Conservation (phyloP, 1,140 invertebrate genomes). For the Drosophila punjabiensis region DNA sequence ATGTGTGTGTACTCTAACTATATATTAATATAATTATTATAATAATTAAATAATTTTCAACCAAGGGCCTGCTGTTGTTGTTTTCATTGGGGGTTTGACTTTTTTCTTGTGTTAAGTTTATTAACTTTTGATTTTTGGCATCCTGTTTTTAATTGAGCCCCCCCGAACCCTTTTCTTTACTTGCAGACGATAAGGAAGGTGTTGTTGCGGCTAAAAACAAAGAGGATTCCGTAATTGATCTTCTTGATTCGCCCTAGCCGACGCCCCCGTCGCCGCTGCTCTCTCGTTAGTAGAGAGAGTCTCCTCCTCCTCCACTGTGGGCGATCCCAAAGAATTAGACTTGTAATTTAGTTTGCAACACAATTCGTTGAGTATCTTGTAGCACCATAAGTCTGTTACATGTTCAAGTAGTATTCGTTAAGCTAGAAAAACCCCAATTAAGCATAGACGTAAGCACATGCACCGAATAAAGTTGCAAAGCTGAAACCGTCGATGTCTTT, state of each 20-base stretch:
- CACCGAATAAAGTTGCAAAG: slow-evolving; percentile 24
- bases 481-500: not conserved
- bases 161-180: slow-evolving; percentile 46
- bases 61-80: slow-evolving; percentile 17
- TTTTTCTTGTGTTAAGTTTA: slow-evolving; percentile 20
- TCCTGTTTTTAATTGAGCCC: slow-evolving; percentile 58
- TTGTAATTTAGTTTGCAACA: slow-evolving; percentile 15
- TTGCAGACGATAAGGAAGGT: slow-evolving; percentile 57
- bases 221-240: slow-evolving; percentile 70
- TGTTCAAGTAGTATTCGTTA: slow-evolving; percentile 31
- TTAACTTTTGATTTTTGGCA: slow-evolving; percentile 40
- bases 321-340: slow-evolving; percentile 58
- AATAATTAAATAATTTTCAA: slow-evolving; percentile 42
- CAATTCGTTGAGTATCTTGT: slow-evolving; percentile 26
- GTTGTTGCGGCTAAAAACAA: slow-evolving; percentile 39
- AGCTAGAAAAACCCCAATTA: not conserved
- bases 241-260: slow-evolving; percentile 62
- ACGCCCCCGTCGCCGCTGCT: slow-evolving; percentile 8
- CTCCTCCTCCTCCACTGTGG: slow-evolving; percentile 11
- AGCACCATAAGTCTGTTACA: slow-evolving; percentile 34
- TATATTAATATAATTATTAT: slow-evolving; percentile 25
- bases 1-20: slow-evolving; percentile 49
- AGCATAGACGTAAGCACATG: slow-evolving; percentile 21
- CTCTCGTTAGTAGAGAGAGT: slow-evolving; percentile 2
- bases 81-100: slow-evolving; percentile 28